These are phyloP conservation scores for Lepidurus couesii DNA, from an alignment of 1,140 invertebrate genomes.

Conservation along the genomic window DNA sequence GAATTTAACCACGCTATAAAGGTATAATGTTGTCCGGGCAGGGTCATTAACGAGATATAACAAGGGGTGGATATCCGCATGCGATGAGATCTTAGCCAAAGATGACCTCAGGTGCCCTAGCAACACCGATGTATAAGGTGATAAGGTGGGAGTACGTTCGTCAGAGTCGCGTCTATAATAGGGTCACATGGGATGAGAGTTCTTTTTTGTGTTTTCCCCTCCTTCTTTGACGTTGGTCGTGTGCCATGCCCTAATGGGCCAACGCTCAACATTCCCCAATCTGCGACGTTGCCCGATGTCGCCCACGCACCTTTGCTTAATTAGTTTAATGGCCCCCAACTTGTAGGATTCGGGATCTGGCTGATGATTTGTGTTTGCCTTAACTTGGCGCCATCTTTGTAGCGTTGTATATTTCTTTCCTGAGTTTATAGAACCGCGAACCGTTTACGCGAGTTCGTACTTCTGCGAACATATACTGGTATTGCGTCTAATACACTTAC, in stretches of 20 bases:
- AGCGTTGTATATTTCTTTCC: too few relatives aligned
- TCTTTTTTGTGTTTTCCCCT: background rate
- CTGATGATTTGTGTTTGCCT: too few relatives aligned
- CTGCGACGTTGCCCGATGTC: background rate
- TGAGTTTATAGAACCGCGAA: too few relatives aligned
- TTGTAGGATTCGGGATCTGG: background rate
- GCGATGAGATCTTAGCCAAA: background rate
- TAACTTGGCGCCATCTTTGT: too few relatives aligned
- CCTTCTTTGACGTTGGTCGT: background rate
- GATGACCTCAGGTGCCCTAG: constrained; percentile 18
- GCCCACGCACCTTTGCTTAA: background rate
- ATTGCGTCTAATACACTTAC: too few relatives aligned
- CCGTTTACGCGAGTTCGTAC: too few relatives aligned
- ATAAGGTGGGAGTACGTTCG: background rate
- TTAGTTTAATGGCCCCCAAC: constrained; percentile 1
- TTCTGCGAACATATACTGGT: too few relatives aligned
- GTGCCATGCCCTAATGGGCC: background rate
- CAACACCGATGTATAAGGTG: constrained; percentile 6
- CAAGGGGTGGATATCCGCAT: background rate
- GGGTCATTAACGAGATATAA: background rate
- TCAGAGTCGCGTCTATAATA: background rate
- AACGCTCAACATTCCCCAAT: background rate
- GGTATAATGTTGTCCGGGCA: constrained; percentile 4
- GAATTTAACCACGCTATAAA: constrained; percentile 6
- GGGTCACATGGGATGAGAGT: background rate